Conservation (phyloP, 2,113 vertebrate genomes). For the Eptesicus fuscus region DNA sequence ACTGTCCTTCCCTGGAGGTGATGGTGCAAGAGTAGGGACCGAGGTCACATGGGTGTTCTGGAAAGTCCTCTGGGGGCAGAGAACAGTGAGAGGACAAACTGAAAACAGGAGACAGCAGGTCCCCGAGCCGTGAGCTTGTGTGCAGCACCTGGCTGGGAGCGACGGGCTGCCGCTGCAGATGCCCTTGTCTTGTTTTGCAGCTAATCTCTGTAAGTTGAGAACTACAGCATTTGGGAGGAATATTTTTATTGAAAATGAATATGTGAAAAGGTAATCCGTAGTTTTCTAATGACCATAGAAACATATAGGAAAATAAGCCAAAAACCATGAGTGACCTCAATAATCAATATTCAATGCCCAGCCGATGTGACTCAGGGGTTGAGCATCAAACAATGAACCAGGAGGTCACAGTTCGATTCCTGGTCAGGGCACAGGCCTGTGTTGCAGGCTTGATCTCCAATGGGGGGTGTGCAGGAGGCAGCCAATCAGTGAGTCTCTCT, state of each 20-base stretch:
- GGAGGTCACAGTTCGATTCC: too few species aligned
- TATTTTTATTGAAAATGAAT: neutral
- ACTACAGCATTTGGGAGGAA: neutral
- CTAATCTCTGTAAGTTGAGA: too few species aligned
- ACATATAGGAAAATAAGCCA: neutral
- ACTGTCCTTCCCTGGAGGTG: neutral
- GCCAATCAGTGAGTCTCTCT: too few species aligned
- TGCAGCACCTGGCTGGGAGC: neutral
- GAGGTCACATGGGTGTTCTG: neutral
- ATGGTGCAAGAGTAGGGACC: neutral
- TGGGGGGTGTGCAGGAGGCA: too few species aligned
- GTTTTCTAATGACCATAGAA: neutral
- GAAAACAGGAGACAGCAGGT: neutral
- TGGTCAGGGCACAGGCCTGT: too few species aligned
- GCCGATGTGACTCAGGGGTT: too few species aligned
- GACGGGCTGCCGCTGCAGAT: rapidly evolving
- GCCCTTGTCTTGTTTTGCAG: neutral
- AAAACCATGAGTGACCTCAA: neutral
- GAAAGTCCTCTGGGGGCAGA: neutral
- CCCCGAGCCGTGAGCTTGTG: neutral
- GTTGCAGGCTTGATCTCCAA: too few species aligned
- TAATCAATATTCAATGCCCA: too few species aligned
- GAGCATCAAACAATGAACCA: too few species aligned
- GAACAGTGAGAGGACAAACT: neutral
- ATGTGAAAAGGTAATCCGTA: neutral